These are phyloP conservation scores for Pseudocheirus occidentalis DNA, from an alignment of 2,797 vertebrate species.

Conservation along the genomic window DNA sequence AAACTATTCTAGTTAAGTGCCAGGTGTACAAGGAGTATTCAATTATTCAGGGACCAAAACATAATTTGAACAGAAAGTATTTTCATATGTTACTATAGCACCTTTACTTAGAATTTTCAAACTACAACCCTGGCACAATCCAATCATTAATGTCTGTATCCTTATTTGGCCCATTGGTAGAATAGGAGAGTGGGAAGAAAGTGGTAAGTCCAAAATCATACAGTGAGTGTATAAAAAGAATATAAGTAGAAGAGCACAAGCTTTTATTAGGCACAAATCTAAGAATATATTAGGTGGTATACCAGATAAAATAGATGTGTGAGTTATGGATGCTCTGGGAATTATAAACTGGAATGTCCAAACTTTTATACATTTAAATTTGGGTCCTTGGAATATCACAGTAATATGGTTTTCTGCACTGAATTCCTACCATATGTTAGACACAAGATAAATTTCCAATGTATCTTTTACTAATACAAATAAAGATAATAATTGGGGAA, in stretches of 20 bases:
- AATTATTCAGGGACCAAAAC: background rate
- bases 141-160: background rate
- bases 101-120: background rate
- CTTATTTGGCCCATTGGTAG: background rate
- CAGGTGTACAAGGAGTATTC: background rate
- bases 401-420: background rate
- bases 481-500: slow-evolving; percentile 13
- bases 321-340: slow-evolving; percentile 13
- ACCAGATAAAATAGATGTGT: slow-evolving; percentile 29
- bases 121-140: background rate
- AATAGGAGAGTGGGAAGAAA: background rate
- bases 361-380: slow-evolving; percentile 35
- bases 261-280: background rate
- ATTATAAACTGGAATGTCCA: slow-evolving; percentile 34
- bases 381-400: slow-evolving; percentile 31
- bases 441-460: background rate
- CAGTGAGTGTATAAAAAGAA: background rate
- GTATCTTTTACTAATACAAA: background rate
- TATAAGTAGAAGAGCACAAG: background rate
- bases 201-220: background rate
- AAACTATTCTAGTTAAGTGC: background rate
- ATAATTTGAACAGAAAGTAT: background rate
- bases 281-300: background rate
- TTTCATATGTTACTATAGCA: background rate
- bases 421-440: slow-evolving; percentile 46